Evolutionary conservation across 2,797 vertebrate species (phyloP), one percentile per base, ranked within the genome.

Genomic region (Girardinus metallicus): DNA sequence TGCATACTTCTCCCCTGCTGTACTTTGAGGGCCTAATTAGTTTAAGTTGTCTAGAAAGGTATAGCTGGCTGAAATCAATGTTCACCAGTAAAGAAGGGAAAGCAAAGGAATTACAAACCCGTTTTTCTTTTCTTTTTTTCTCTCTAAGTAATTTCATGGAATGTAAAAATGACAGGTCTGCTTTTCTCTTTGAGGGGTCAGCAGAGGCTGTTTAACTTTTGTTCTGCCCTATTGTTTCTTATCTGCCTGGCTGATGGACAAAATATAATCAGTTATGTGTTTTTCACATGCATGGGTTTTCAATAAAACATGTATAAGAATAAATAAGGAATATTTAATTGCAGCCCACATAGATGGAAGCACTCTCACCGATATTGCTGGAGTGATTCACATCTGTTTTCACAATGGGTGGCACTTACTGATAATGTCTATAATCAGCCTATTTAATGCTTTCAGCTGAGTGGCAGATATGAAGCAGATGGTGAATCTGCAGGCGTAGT

Each of bases 361-460:
- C 66, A 43, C 87, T 90, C 87, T 49, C 74, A 75, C 66, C 75
- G 9, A 53, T 76, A 44, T 79, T 71, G 86, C 87, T 81, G 53
- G 49, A 88, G 74, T 75, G 41, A 85, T 87, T 91, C 91, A 91
- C 93, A 95, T 94, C 94, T 95, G 94, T 89, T 92, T 88, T 91
- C 91, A 93, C 93, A 92, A 95, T 93, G 93, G 93, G 92, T 92
- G 93, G 91, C 90, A 92, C 92, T 94, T 91, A 89, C 88, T 86
- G 87, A 92, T 94, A 94, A 94, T 94, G 92, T 88, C 91, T 92
- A 90, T 94, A 94, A 95, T 94, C 92, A 93, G 91, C 82, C 88
- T 89, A 90, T 91, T 94, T 93, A 94, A 93, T 94, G 92, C 88
- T 88, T 93, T 91, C 86, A 90, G 87, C 94, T 87, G 88, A 93